Percentiles rank a stretch among this genome's conserved stretches.
Evolutionary conservation across 2,797 vertebrate genomes (phyloP).

Genomic region (Gymnoscopelus braueri): DNA sequence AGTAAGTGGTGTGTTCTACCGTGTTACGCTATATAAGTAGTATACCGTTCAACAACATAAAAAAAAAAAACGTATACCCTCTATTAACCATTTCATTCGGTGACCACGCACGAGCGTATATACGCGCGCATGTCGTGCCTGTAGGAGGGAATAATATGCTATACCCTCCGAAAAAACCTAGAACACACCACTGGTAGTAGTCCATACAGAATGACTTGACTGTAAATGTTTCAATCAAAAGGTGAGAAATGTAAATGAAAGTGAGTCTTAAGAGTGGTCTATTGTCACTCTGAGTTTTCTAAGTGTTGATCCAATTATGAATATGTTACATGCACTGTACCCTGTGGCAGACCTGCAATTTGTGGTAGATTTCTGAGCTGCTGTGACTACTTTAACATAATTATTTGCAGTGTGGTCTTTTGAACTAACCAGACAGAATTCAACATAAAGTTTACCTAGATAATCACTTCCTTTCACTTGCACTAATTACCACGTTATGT

Average conservation of each 20-base stretch:
- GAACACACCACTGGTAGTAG: background rate
- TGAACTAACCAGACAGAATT: constrained; percentile 32
- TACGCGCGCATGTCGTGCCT: no score
- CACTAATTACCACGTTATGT: constrained; percentile 8
- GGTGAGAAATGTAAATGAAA: constrained; percentile 2
- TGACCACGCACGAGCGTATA: no score
- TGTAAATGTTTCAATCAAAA: background rate
- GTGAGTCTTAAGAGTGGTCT: constrained; percentile 8
- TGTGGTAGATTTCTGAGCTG: constrained; percentile 11
- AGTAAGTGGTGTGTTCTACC: background rate
- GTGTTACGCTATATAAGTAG: no score
- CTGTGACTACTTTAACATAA: constrained; percentile 32
- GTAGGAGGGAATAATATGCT: no score
- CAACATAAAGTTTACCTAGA: background rate
- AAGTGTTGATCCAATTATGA: background rate
- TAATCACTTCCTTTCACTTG: background rate
- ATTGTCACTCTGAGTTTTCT: constrained; percentile 2
- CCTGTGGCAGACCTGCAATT: background rate
- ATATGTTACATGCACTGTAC: background rate
- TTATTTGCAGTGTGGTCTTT: constrained; percentile 26
- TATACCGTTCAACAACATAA: no score
- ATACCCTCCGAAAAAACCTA: no score
- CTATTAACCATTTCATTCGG: no score
- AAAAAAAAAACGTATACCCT: no score
- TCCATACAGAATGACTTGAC: constrained; percentile 2